phyloP scores from a whole-genome alignment of 2,113 vertebrate species.

The Melanostigma gelatinosum region DNA sequence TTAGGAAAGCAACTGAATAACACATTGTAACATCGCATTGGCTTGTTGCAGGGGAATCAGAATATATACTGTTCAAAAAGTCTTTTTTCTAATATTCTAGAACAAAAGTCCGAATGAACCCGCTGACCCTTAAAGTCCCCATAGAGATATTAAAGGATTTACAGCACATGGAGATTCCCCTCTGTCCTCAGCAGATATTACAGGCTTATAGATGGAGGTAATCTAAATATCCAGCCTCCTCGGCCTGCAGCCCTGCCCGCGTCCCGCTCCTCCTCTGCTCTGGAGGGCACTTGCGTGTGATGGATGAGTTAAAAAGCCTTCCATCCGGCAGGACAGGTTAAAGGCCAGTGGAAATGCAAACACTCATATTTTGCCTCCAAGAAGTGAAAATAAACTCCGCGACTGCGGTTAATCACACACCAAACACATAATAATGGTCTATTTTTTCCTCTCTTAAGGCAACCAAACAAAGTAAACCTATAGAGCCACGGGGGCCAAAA shows the following conservation, averaged over 20 bases:
- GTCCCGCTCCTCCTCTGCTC: conserved; percentile 53
- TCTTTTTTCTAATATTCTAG: neutral
- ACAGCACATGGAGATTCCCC: conserved; percentile 31
- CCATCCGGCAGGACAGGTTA: conserved; percentile 76
- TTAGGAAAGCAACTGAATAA: neutral
- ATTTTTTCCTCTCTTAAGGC: neutral
- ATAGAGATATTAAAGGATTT: conserved; percentile 57
- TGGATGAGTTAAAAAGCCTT: conserved; percentile 77
- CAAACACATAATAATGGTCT: conserved; percentile 27
- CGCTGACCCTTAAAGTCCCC: conserved; percentile 13
- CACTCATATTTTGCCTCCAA: conserved; percentile 60
- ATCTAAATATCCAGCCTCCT: conserved; percentile 63
- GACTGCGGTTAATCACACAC: conserved; percentile 56
- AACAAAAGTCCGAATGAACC: conserved; percentile 10
- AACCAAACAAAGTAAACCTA: conserved; percentile 22
- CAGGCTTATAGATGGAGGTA: conserved; percentile 62
- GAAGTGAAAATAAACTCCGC: conserved; percentile 71
- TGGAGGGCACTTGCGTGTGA: conserved; percentile 74
- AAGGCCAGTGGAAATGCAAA: conserved; percentile 75
- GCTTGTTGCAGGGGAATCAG: neutral
- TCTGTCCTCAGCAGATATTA: conserved; percentile 42
- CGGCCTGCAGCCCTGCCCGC: conserved; percentile 50
- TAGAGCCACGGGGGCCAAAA: conserved; percentile 1
- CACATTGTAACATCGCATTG: neutral
- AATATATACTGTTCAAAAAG: neutral